These are phyloP conservation scores for Drosophila pseudoobscura DNA, from an alignment of 1,140 invertebrate species.

Conservation along the genomic window DNA sequence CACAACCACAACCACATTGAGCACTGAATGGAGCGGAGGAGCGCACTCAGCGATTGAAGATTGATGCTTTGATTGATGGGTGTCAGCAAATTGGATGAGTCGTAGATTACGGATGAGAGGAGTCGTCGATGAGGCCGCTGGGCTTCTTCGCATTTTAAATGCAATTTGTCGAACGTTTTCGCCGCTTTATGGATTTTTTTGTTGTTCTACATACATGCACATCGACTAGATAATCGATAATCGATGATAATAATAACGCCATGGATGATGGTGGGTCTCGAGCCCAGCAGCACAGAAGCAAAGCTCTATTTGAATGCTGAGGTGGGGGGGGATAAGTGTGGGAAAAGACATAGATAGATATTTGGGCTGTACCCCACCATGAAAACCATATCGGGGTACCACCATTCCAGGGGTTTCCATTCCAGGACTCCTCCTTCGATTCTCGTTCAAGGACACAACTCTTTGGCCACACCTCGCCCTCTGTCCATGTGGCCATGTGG, in stretches of 20 bases:
- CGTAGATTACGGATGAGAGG: conserved; percentile 49
- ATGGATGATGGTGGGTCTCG: not conserved
- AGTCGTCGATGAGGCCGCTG: conserved; percentile 35
- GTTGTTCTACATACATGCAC: conserved; percentile 13
- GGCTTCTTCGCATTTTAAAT: conserved; percentile 49
- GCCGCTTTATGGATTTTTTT: conserved; percentile 15
- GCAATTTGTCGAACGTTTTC: conserved; percentile 52
- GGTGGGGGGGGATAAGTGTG: not conserved
- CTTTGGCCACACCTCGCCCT: no score
- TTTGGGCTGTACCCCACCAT: not conserved
- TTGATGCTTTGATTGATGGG: conserved; percentile 77
- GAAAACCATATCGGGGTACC: no score
- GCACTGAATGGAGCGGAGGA: not conserved
- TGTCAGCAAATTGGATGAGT: conserved; percentile 75
- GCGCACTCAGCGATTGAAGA: conserved; percentile 61
- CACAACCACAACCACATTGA: not conserved
- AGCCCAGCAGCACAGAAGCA: not conserved
- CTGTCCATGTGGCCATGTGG: no score
- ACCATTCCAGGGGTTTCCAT: no score
- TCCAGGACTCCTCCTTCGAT: no score
- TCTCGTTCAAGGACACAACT: no score
- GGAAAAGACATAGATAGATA: not conserved
- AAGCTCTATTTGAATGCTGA: no score
- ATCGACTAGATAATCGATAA: no score
- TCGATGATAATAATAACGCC: conserved; percentile 12